Evolutionary conservation across 2,113 vertebrate species (phyloP), one percentile per base, ranked within the genome.

Genomic region (Psilopogon haemacephalus): DNA sequence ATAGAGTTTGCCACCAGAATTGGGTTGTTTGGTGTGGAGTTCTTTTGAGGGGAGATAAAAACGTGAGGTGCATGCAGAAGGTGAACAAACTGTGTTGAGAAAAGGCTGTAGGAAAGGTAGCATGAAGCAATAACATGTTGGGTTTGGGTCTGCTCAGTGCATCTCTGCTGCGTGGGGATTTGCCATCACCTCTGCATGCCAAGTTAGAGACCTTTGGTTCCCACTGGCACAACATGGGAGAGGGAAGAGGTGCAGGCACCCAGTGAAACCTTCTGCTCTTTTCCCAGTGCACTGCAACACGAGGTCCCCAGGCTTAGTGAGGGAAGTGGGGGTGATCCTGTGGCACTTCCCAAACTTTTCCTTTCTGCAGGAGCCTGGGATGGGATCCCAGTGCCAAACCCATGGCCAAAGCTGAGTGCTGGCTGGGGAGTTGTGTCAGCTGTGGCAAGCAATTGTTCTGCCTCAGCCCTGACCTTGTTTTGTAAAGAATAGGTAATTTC

Each of bases 1-100:
- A 88, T 95, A 74, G 21, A 52, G 73, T 94, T 96, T 91, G 83
- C 95, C 24, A 8, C 46, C 68, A 68, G 59, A 95, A 73, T 15
- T 19, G 28, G 65, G 44, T 24, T 68, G 18, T 42, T 68, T 89
- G 81, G 68, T 48, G 73, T 24, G 46, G 72, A 76, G 30, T 33
- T 84, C 50, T 95, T 89, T 89, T 94, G 90, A 80, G 55, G 68
- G 75, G 81, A 88, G 79, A 89, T 77, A 77, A 67, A 86, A 86
- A 86, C 83, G 87, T 1, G n/a, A 94, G 67, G 58, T 48, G 42
- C 35, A 17, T 15, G 30, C 62, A 33, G 44, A 82, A 80, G 80
- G 72, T 65, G 52, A 92, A 70, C 71, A 75, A 92, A 38, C 77
- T 40, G 8, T 0, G 0, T 76, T 81, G 81, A 89, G 87, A 70